These are phyloP conservation scores for Acarapis woodi DNA, from an alignment of 1,140 invertebrate genomes.

Conservation along the genomic window DNA sequence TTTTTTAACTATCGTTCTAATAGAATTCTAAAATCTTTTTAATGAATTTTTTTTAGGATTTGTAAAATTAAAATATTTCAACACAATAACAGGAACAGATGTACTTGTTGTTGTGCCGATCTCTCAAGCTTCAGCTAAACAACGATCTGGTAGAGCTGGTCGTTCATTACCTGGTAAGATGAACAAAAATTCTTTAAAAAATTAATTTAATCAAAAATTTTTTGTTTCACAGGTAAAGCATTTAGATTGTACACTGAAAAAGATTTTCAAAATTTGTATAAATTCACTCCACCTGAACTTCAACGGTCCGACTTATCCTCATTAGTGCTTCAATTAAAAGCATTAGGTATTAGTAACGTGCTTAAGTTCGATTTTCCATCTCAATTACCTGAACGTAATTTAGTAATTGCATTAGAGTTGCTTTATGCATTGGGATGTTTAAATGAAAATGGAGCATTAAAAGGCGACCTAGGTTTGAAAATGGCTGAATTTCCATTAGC, in stretches of 20 bases:
- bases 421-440: slow-evolving; percentile 58
- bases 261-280: slow-evolving; percentile 33
- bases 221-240: too few species aligned
- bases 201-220: too few species aligned
- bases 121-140: slow-evolving; percentile 61
- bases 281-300: slow-evolving; percentile 62
- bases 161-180: slow-evolving; percentile 44
- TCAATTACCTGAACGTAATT: slow-evolving; percentile 50
- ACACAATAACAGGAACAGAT: slow-evolving; percentile 50
- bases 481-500: slow-evolving; percentile 78
- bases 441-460: slow-evolving; percentile 45
- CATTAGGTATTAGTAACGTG: slow-evolving; percentile 68
- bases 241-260: slow-evolving; percentile 32
- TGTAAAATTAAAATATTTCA: slow-evolving; percentile 77
- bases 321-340: slow-evolving; percentile 69
- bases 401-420: slow-evolving; percentile 56
- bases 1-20: slow-evolving; percentile 36
- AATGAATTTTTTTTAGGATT: slow-evolving; percentile 53
- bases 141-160: slow-evolving; percentile 71
- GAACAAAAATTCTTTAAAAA: too few species aligned
- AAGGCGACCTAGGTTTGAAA: slow-evolving; percentile 39
- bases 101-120: slow-evolving; percentile 50
- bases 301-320: slow-evolving; percentile 54
- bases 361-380: slow-evolving; percentile 24
- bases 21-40: too few species aligned